phyloP scores from a whole-genome alignment of 2,797 vertebrate genomes.

The Sternotherus odoratus region DNA sequence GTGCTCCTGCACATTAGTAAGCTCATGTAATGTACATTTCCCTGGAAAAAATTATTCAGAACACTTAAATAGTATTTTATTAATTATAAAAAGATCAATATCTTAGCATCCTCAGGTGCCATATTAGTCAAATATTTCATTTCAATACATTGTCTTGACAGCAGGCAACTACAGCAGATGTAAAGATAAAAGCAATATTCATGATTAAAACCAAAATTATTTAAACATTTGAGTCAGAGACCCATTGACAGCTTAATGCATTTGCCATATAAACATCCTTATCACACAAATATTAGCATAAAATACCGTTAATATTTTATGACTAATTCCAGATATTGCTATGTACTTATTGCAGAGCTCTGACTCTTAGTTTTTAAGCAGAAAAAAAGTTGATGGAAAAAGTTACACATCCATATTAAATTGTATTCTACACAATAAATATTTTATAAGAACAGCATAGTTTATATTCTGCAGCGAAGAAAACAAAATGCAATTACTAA shows the following conservation, averaged over 20 bases:
- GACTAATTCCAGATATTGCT: constrained; percentile 51
- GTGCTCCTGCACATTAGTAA: background rate
- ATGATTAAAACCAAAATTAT: constrained; percentile 58
- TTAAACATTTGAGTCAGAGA: constrained; percentile 8
- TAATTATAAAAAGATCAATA: constrained; percentile 24
- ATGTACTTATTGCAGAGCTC: constrained; percentile 9
- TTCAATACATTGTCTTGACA: constrained; percentile 40
- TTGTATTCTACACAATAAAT: background rate
- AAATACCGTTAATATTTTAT: constrained; percentile 16
- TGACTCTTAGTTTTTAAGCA: background rate
- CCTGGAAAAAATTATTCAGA: background rate
- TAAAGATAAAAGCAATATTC: constrained; percentile 34
- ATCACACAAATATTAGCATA: constrained; percentile 27
- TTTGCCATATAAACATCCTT: constrained; percentile 47
- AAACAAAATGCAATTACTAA: constrained; percentile 59
- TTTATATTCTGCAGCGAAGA: constrained; percentile 36
- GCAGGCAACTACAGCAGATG: constrained; percentile 23
- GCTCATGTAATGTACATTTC: background rate
- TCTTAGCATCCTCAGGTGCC: constrained; percentile 10
- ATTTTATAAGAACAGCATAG: constrained; percentile 29
- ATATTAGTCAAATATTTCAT: constrained; percentile 14
- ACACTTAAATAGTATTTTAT: background rate
- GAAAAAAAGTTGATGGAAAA: background rate
- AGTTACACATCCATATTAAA: background rate
- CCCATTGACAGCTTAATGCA: constrained; percentile 41